These are phyloP conservation scores for Graphium colonna DNA, from an alignment of 2,888 invertebrate species.

Conservation along the genomic window DNA sequence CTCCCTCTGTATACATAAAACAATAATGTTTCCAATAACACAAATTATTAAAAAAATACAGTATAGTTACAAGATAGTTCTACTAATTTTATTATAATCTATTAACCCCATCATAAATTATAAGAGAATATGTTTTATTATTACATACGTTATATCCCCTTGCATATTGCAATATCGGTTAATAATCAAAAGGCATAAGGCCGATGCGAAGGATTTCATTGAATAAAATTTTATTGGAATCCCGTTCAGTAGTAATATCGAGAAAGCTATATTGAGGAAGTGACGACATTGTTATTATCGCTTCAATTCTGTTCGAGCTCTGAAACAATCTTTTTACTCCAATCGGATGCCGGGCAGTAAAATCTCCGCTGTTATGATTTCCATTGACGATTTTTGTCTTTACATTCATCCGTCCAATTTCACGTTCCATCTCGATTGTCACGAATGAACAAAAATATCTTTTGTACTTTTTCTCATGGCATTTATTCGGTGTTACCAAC, in stretches of 20 bases:
- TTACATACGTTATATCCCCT: no score
- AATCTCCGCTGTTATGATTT: conserved; percentile 62
- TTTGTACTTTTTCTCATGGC: no score
- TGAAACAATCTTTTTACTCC: conserved; percentile 66
- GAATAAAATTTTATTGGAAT: conserved; percentile 59
- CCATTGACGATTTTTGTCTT: conserved; percentile 44
- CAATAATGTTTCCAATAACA: no score
- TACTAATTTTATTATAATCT: background rate
- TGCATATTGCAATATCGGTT: background rate
- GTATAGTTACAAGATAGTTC: no score
- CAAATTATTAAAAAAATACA: no score
- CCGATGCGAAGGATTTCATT: background rate
- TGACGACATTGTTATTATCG: conserved; percentile 76
- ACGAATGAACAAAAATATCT: conserved; percentile 1
- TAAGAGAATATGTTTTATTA: no score
- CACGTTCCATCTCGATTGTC: conserved; percentile 5
- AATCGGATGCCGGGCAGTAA: conserved; percentile 61
- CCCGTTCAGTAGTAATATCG: conserved; percentile 61
- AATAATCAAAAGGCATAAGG: background rate
- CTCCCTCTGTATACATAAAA: no score
- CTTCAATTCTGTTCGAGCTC: conserved; percentile 57
- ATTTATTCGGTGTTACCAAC: no score
- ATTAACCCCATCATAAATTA: background rate
- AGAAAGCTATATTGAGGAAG: conserved; percentile 73
- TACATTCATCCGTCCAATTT: conserved; percentile 14